Conservation (phyloP, 2,888 invertebrate species). For the Cephus rjabovi region DNA sequence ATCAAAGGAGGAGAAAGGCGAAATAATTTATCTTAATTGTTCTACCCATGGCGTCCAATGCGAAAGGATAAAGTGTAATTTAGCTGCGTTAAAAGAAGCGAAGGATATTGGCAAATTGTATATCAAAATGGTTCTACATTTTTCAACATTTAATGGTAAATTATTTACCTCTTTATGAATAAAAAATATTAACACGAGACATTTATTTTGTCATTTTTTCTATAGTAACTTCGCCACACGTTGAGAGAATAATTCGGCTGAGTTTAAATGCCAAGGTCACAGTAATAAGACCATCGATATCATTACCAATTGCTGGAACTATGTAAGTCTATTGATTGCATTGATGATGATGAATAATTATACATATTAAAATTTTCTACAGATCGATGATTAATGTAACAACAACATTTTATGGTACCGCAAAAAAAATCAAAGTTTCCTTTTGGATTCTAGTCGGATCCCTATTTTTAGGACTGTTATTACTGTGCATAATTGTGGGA, state of each 20-base stretch:
- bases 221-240: slow-evolving; percentile 2
- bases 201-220: neutral
- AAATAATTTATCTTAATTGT: slow-evolving; percentile 42
- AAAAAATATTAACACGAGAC: neutral
- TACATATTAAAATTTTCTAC: neutral
- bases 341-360: neutral
- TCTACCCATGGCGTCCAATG: slow-evolving; percentile 36
- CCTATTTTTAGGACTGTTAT: slow-evolving; percentile 39
- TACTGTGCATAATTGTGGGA: slow-evolving; percentile 30
- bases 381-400: slow-evolving; percentile 32
- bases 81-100: slow-evolving; percentile 34
- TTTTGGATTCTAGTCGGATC: slow-evolving; percentile 47
- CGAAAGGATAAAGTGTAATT: slow-evolving; percentile 37
- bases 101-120: slow-evolving; percentile 40
- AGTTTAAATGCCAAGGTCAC: slow-evolving; percentile 35
- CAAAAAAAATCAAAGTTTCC: slow-evolving; percentile 25
- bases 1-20: neutral
- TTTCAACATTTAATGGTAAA: slow-evolving; percentile 34
- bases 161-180: neutral
- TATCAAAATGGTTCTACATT: slow-evolving; percentile 36
- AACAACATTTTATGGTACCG: slow-evolving; percentile 39
- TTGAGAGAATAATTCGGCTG: slow-evolving; percentile 32
- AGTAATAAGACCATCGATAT: slow-evolving; percentile 33
- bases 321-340: slow-evolving; percentile 25
- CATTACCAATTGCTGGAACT: slow-evolving; percentile 19